Evolutionary conservation across 2,113 vertebrate genomes (phyloP).

Genomic region (Danionella cerebrum): DNA sequence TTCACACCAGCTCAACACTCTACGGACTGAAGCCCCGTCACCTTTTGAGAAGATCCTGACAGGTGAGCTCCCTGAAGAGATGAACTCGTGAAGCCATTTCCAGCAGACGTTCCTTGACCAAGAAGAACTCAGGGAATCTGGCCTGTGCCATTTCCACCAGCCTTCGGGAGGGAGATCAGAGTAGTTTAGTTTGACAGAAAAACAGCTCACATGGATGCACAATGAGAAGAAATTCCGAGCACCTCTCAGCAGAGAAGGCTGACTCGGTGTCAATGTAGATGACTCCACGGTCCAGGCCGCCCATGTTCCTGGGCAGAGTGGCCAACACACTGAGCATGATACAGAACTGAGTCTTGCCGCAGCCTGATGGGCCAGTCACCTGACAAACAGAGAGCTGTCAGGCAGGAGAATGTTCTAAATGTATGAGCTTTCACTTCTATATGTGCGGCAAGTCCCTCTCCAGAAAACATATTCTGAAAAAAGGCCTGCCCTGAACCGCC

Average conservation of each 20-base stretch:
- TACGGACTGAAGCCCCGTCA: too few relatives aligned
- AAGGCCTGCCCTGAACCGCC: too few relatives aligned
- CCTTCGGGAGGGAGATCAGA: slow-evolving; percentile 45
- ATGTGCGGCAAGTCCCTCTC: too few relatives aligned
- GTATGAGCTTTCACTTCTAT: too few relatives aligned
- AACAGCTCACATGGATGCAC: neutral
- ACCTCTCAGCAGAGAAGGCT: slow-evolving; percentile 80
- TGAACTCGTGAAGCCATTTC: slow-evolving; percentile 65
- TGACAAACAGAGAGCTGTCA: too few relatives aligned
- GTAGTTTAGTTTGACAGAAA: neutral
- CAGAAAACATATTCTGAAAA: too few relatives aligned
- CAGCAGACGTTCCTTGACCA: slow-evolving; percentile 61
- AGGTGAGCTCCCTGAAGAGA: slow-evolving; percentile 73
- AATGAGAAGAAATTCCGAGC: neutral
- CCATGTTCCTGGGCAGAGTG: slow-evolving; percentile 67
- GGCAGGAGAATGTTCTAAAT: too few relatives aligned
- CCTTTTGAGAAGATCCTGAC: slow-evolving; percentile 69
- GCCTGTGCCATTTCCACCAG: slow-evolving; percentile 71
- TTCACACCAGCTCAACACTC: too few relatives aligned
- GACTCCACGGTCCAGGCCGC: slow-evolving; percentile 69
- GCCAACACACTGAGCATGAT: slow-evolving; percentile 75
- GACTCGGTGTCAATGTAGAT: slow-evolving; percentile 77
- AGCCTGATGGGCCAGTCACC: slow-evolving; percentile 78
- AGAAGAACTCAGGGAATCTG: slow-evolving; percentile 69
- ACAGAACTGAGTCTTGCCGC: slow-evolving; percentile 81